Evolutionary conservation across 2,797 vertebrate species (phyloP), one percentile per base, ranked within the genome.

Genomic region (Echeneis naucrates): DNA sequence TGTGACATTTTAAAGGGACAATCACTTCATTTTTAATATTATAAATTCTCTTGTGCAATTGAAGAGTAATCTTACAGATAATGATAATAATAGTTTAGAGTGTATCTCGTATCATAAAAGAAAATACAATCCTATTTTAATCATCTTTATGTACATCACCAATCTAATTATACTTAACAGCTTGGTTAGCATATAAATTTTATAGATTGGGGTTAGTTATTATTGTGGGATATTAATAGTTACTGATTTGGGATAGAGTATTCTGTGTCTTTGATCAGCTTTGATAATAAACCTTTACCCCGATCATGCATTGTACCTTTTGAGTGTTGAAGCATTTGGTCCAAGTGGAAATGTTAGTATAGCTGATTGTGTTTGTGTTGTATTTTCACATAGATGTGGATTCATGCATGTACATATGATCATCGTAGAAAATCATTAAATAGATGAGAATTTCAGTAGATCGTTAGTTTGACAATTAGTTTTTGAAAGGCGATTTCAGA

Each of bases 361-460:
- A 65, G 37, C 48, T 44, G 38, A 32, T 47, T 59, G n/a, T 52
- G 13, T n/a, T 11, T 51, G 55, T 14, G 35, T 57, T 13, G 19
- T 56, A 54, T 69, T 69, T 58, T 35, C 64, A 21, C 16, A 47
- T 26, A 38, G 51, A 54, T 17, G 14, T 32, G 68, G 0, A 75
- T 44, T 45, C 2, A 69, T 65, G 44, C 26, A 35, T 33, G 37
- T 51, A 50, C 26, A 47, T 45, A 61, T 59, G 68, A 75, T 71
- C 37, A 59, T 27, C 12, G 24, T 44, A 37, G 52, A 68, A 47
- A 68, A 11, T 16, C 8, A 42, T 55, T 68, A 40, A 75, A 52
- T 13, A 24, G 7, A 23, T 33, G 16, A 50, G 38, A 37, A 57
- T 64, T 16, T 42, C 19, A 55, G 37, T 42, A 37, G 6, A 44